phyloP scores from a whole-genome alignment of 2,113 vertebrate genomes.

The Romanogobio albipinnatus region DNA sequence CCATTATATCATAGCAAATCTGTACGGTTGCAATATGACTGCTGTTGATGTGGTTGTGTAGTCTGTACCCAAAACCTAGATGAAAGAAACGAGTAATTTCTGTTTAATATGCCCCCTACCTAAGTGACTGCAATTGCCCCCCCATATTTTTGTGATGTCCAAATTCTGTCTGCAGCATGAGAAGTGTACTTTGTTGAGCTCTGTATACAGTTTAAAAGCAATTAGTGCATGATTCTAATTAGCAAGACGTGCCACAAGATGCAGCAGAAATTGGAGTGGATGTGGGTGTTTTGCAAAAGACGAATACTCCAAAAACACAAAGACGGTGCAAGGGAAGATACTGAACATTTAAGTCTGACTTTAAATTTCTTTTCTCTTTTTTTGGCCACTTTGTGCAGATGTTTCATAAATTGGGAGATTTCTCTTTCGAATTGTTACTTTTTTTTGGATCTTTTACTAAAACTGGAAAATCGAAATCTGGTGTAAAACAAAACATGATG shows the following conservation, averaged over 20 bases:
- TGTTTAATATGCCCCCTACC: constrained; percentile 62
- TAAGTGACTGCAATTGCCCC: constrained; percentile 56
- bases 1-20: constrained; percentile 47
- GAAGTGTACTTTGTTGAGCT: constrained; percentile 62
- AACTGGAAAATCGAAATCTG: constrained; percentile 70
- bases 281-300: constrained; percentile 25
- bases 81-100: constrained; percentile 60
- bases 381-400: constrained; percentile 43
- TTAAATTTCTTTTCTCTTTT: background rate
- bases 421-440: constrained; percentile 37
- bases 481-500: constrained; percentile 61
- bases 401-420: constrained; percentile 42
- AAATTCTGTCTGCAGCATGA: constrained; percentile 68
- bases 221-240: constrained; percentile 72
- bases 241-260: constrained; percentile 61
- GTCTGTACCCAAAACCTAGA: constrained; percentile 40
- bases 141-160: constrained; percentile 23
- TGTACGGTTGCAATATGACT: constrained; percentile 52
- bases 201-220: constrained; percentile 57
- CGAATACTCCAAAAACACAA: background rate
- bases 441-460: constrained; percentile 63
- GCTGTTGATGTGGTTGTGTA: constrained; percentile 51
- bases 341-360: background rate
- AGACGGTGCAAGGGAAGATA: background rate
- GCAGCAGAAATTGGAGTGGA: constrained; percentile 32